A percentile compares a stretch with the other conserved stretches of the same genome.
Conservation (phyloP, 2,113 vertebrate species). For the Peromyscus californicus region DNA sequence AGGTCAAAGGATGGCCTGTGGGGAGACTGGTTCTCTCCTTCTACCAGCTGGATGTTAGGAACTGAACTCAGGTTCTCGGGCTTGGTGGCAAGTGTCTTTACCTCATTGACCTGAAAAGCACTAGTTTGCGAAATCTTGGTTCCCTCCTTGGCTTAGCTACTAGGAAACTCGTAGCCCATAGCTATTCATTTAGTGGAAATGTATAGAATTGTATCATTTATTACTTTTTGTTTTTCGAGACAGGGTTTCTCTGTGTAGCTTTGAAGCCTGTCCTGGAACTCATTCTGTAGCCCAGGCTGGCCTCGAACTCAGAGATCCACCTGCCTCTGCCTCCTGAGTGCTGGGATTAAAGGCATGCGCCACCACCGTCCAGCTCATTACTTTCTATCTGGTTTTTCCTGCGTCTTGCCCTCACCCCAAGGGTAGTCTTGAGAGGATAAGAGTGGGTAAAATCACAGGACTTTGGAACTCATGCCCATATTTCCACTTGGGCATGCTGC, state of each 20-base stretch:
- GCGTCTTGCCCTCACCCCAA: background rate
- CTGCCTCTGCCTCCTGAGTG: no score
- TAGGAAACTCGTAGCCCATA: background rate
- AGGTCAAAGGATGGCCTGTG: background rate
- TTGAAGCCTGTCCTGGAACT: no score
- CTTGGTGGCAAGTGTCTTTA: background rate
- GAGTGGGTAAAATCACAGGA: background rate
- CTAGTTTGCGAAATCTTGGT: background rate
- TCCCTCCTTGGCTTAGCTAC: background rate
- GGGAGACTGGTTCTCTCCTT: background rate
- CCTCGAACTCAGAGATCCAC: no score
- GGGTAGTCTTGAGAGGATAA: background rate
- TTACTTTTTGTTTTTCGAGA: no score
- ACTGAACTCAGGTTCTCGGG: background rate
- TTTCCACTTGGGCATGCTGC: background rate
- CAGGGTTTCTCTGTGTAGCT: no score
- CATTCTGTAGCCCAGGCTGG: no score
- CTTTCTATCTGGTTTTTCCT: background rate
- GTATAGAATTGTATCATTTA: no score
- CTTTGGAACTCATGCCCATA: background rate
- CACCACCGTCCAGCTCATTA: no score
- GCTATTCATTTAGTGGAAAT: no score
- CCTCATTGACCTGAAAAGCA: background rate
- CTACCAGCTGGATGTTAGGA: background rate
- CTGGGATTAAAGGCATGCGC: no score